Base-by-base conservation (phyloP, 2,113 vertebrate genomes). In the Platysteira castanea region DNA sequence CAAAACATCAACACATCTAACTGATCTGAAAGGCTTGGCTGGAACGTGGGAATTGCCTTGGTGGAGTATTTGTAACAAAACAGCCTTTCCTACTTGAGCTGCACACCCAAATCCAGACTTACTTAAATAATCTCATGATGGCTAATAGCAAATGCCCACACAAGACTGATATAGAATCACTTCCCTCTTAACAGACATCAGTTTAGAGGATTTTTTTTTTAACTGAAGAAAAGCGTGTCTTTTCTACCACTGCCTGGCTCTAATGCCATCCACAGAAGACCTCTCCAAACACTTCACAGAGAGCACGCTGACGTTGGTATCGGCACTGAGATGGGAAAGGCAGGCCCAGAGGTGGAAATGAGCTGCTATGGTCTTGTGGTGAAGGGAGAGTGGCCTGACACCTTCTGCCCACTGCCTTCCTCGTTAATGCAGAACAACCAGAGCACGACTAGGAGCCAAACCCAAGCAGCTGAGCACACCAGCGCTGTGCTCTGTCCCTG, bases 311-410 rank as follows among this genome's bases (percentile, higher is more conserved):
- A 20, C 27, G 9, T 1, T 8, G 0, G 6, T 17, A 53, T 3
- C 3, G 2, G 56, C 70, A 31, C 42, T 1, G 9, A 57, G 22
- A 19, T 1, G 47, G 61, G 41, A 76, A 76, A 86, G 12, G 0
- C 13, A 47, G 53, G 49, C 41, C 57, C 65, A 74, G 70, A 67
- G 75, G 28, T 2, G 20, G 50, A 65, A 60, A 20, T 2, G 1
- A 69, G 39, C 41, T 11, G 24, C 46, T 35, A 8, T 0, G 0
- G 37, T 49, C 54, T 30, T 0, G 0, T 33, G 26, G 49, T 5
- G 12, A 80, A 26, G 4, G 2, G 5, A 67, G 14, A 57, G 24
- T 2, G 3, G 41, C 42, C 49, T 11, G 11, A 14, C 13, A 10
- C 44, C 30, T 77, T 28, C 57, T 87, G 77, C 77, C 57, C 33